Conservation (phyloP, 2,888 invertebrate species). For the Trissolcus japonicus region DNA sequence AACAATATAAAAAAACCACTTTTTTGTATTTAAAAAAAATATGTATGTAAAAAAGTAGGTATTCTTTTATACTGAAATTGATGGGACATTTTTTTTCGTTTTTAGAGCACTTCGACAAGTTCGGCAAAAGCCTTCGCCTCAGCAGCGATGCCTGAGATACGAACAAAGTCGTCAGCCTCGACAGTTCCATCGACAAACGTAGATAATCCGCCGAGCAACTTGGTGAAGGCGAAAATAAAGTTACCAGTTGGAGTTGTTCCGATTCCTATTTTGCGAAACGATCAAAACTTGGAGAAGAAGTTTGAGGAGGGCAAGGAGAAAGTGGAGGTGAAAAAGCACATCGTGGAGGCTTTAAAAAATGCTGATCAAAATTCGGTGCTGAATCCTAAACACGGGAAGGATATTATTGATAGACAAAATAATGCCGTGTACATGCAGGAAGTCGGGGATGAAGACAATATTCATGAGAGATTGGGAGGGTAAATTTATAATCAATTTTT, state of each 20-base stretch:
- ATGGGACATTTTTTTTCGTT: not conserved
- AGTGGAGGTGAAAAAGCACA: not conserved
- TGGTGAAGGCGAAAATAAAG: constrained; percentile 64
- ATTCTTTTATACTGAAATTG: not conserved
- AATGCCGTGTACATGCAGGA: constrained; percentile 69
- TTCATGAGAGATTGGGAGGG: constrained; percentile 67
- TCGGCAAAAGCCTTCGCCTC: constrained; percentile 47
- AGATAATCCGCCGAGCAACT: constrained; percentile 46
- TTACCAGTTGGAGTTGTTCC: constrained; percentile 72
- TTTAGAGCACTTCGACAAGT: constrained; percentile 60
- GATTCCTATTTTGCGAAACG: constrained; percentile 67
- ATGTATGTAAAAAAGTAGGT: too few species aligned
- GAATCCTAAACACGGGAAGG: constrained; percentile 41
- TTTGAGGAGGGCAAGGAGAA: constrained; percentile 48
- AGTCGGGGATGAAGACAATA: constrained; percentile 71
- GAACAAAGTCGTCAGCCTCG: constrained; percentile 59
- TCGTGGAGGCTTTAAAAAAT: not conserved
- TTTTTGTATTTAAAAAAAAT: not conserved
- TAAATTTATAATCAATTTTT: constrained; percentile 50
- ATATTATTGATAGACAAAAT: constrained; percentile 61
- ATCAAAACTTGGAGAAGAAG: constrained; percentile 53
- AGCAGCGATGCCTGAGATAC: constrained; percentile 47
- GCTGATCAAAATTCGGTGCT: not conserved
- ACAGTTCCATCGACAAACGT: constrained; percentile 56
- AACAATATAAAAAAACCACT: not conserved